phyloP scores from a whole-genome alignment of 2,888 invertebrate species.

The Leucophenga montana region DNA sequence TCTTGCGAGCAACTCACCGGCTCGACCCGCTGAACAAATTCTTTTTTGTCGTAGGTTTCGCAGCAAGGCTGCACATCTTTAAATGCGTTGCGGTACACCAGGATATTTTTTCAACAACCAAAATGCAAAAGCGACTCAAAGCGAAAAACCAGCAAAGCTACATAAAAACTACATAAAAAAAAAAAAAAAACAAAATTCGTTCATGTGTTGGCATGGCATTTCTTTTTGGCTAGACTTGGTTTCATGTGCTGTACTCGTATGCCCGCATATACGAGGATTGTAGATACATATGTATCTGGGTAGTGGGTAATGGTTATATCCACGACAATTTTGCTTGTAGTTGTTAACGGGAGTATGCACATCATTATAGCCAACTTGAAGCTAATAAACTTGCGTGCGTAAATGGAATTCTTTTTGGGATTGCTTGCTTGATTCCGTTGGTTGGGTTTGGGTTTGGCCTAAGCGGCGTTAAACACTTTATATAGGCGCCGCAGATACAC shows the following conservation, averaged over 20 bases:
- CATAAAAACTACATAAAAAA: not conserved
- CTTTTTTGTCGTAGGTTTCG: conserved; percentile 12
- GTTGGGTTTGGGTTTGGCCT: not conserved
- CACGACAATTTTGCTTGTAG: not conserved
- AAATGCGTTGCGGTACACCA: conserved; percentile 21
- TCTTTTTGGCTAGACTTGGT: conserved; percentile 20
- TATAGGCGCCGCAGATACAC: not conserved
- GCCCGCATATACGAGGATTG: not conserved
- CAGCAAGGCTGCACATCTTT: conserved; percentile 27
- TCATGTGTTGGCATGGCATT: conserved; percentile 1
- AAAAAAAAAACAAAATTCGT: conserved; percentile 7
- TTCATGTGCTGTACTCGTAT: not conserved
- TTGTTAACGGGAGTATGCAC: not conserved
- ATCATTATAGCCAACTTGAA: conserved; percentile 17
- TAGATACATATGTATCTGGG: no score
- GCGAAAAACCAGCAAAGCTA: not conserved
- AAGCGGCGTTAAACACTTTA: not conserved
- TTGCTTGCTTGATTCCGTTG: not conserved
- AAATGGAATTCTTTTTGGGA: not conserved
- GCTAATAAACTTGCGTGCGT: conserved; percentile 10
- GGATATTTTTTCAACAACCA: not conserved
- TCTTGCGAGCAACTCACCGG: no score
- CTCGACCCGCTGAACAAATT: no score
- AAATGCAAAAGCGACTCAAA: conserved; percentile 12
- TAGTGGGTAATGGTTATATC: not conserved